Conservation (phyloP, 2,113 vertebrate genomes). For the human region GRCh38 chr9:35634501-35635000, state of each 20-base stretch:
- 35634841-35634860: neutral
- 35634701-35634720: neutral
- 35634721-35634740: neutral
- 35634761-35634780: conserved; percentile 4
- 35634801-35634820: conserved; percentile 23
- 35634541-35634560: no score
- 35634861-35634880: conserved; percentile 23
- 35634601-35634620: no score
- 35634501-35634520: no score
- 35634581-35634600: no score
- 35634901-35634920: conserved; percentile 49
- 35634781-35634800: neutral
- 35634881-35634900: conserved; percentile 21
- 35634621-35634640: no score
- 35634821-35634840: conserved; percentile 2
- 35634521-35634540: no score
- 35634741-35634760: neutral
- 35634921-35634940: conserved; percentile 43
- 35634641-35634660: no score
- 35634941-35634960: conserved; percentile 24
- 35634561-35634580: no score
- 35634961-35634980: neutral
- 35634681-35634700: neutral
- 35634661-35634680: neutral
- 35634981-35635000: neutral